Base-by-base conservation (phyloP, 2,888 invertebrate species). In the Lepidochitona cinerea region DNA sequence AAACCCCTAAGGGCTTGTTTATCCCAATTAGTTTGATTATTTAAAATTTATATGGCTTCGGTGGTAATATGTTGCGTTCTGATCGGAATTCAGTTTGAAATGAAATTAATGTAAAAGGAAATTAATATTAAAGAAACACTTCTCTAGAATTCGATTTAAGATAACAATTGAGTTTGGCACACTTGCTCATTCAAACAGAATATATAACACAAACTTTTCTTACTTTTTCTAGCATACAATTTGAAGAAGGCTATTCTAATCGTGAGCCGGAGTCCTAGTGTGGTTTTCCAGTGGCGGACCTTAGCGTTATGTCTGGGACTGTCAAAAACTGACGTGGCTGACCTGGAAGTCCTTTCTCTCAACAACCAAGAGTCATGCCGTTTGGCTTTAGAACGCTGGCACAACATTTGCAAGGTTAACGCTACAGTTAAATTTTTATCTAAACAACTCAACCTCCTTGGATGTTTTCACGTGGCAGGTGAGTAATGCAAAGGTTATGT, bases 361-460 rank as follows among this genome's bases (percentile, higher is more conserved):
- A 26, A 36, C 37, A 18, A 66, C 5, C 18, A n/a, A 5, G 37
- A 37, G 14, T 35, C 26, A 1, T 66, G 66, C 29, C 3, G n/a
- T 36, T 14, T 5, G 66, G 37, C 37, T 18, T 26, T 66, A 14
- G 37, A 66, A 66, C 66, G 66, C 33, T 66, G 66, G 66, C 66
- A 66, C 18, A 23, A 35, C 18, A 4, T 59, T 23, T 12, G 12
- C 7, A 29, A 59, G 23, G 4, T 26, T 14, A 12, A 32, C 18
- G 59, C 59, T 12, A 26, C 18, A 59, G 59, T 59, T 23, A 29
- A 23, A 59, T 23, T 29, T 4, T 9, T 59, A 1, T 23, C 59
- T 2, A 18, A 29, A 26, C 26, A 59, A 26, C 9, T 59, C 12
- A 26, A 23, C 14, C 29, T 3, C 32, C 23, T 59, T 14, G 59